A percentile compares a stretch with the other conserved stretches of the same genome.
Conservation (phyloP, 2,888 invertebrate species). For the Lacanobia oleracea region DNA sequence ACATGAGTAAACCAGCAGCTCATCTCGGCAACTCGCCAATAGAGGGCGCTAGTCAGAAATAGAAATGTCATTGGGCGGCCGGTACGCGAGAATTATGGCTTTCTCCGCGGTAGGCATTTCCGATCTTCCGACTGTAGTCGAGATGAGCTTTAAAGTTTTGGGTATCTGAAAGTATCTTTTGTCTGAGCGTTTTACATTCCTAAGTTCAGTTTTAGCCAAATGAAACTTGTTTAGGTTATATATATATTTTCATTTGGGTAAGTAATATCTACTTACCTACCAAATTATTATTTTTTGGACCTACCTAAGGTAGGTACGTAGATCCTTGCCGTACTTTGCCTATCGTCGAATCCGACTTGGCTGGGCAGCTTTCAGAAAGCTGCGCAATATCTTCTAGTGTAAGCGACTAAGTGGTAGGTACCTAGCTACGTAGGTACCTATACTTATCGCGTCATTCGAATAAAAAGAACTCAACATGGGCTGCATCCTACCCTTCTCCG, state of each 20-base stretch:
- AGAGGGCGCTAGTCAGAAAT: conserved; percentile 88
- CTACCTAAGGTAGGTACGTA: no score
- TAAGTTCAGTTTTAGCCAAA: not conserved
- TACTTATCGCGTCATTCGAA: no score
- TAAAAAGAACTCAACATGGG: no score
- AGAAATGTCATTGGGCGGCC: conserved; percentile 82
- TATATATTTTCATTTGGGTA: no score
- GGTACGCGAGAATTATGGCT: conserved; percentile 75
- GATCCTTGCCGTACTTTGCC: no score
- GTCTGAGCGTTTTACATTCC: not conserved
- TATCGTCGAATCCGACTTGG: no score
- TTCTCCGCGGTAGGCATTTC: conserved; percentile 84
- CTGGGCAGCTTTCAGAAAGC: no score
- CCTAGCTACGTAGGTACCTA: no score
- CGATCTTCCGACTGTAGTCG: conserved; percentile 78
- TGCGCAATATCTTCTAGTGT: not conserved
- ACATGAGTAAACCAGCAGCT: conserved; percentile 83
- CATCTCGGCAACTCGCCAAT: conserved; percentile 88
- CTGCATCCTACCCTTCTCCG: no score
- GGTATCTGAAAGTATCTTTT: conserved; percentile 5
- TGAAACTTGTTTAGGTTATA: no score
- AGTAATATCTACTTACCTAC: no score
- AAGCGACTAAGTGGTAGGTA: not conserved
- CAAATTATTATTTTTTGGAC: no score
- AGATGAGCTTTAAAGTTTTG: conserved; percentile 28